phyloP scores from a whole-genome alignment of 2,797 vertebrate species.

The Poecilia picta region DNA sequence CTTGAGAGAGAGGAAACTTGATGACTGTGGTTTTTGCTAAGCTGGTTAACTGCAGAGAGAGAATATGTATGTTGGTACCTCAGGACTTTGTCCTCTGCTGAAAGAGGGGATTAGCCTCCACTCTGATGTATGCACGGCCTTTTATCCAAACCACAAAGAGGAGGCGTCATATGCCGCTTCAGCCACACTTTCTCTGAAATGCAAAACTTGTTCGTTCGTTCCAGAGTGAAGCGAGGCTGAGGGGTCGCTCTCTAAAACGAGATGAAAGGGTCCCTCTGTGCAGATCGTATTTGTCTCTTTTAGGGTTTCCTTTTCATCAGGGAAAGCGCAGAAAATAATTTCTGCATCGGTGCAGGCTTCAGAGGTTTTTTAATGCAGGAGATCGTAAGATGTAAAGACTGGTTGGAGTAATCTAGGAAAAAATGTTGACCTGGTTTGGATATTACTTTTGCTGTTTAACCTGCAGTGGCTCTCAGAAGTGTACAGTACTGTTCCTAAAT shows the following conservation, averaged over 20 bases:
- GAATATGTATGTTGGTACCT: slow-evolving; percentile 61
- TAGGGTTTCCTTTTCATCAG: slow-evolving; percentile 1
- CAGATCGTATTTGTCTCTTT: background rate
- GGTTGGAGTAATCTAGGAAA: background rate
- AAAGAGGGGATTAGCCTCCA: slow-evolving; percentile 70
- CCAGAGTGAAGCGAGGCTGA: slow-evolving; percentile 8
- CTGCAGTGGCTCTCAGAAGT: background rate
- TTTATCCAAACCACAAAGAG: slow-evolving; percentile 64
- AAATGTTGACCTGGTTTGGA: background rate
- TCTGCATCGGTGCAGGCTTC: background rate
- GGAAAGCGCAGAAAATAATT: background rate
- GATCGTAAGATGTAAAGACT: background rate
- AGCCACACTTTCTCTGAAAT: slow-evolving; percentile 19
- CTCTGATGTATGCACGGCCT: slow-evolving; percentile 60
- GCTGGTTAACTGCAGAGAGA: slow-evolving; percentile 17
- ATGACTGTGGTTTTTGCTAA: slow-evolving; percentile 21
- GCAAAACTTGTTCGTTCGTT: slow-evolving; percentile 15
- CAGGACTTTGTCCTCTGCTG: slow-evolving; percentile 67
- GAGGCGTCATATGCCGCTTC: slow-evolving; percentile 11
- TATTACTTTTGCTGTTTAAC: background rate
- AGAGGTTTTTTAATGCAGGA: background rate
- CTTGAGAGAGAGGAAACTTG: background rate
- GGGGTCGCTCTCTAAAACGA: background rate
- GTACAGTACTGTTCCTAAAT: background rate
- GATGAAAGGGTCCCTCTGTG: background rate